Percentiles rank a stretch among this genome's conserved stretches.
phyloP scores from a whole-genome alignment of 1,140 invertebrate species.

The Drosophila oshimai region DNA sequence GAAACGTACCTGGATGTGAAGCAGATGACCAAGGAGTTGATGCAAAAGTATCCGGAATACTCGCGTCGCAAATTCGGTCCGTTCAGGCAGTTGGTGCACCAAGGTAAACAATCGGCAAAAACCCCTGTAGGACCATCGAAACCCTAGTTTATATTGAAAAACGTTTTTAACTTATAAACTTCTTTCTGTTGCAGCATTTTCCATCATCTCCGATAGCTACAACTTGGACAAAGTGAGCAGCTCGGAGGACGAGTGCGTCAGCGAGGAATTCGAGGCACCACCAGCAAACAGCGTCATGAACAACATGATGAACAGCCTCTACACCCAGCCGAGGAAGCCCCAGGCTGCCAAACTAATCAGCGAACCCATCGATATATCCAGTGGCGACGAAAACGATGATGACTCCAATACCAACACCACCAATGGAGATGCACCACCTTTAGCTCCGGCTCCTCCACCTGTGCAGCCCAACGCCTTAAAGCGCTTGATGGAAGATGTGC shows the following conservation, averaged over 20 bases:
- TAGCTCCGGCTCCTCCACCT: not conserved
- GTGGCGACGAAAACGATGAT: slow-evolving; percentile 84
- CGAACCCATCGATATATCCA: slow-evolving; percentile 85
- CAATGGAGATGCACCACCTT: slow-evolving; percentile 21
- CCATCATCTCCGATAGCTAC: slow-evolving; percentile 85
- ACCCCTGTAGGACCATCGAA: too few species aligned
- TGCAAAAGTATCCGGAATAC: slow-evolving; percentile 88
- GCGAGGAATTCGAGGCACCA: slow-evolving; percentile 63
- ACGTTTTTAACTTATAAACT: not conserved
- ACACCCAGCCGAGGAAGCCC: slow-evolving; percentile 21
- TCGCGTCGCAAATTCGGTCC: slow-evolving; percentile 86
- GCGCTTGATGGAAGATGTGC: slow-evolving; percentile 14
- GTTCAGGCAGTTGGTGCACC: slow-evolving; percentile 87
- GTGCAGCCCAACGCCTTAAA: slow-evolving; percentile 14
- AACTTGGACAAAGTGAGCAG: slow-evolving; percentile 83
- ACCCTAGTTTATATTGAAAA: too few species aligned
- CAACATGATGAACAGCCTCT: slow-evolving; percentile 84
- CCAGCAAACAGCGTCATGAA: slow-evolving; percentile 83
- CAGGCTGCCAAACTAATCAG: slow-evolving; percentile 37
- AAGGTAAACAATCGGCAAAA: slow-evolving; percentile 81
- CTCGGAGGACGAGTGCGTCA: slow-evolving; percentile 41
- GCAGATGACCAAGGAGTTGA: slow-evolving; percentile 88
- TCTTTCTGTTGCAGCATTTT: slow-evolving; percentile 81
- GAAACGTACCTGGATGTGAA: slow-evolving; percentile 89
- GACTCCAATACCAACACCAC: slow-evolving; percentile 44